Evolutionary conservation across 1,140 invertebrate species (phyloP).

Genomic region (Triops longicaudatus): DNA sequence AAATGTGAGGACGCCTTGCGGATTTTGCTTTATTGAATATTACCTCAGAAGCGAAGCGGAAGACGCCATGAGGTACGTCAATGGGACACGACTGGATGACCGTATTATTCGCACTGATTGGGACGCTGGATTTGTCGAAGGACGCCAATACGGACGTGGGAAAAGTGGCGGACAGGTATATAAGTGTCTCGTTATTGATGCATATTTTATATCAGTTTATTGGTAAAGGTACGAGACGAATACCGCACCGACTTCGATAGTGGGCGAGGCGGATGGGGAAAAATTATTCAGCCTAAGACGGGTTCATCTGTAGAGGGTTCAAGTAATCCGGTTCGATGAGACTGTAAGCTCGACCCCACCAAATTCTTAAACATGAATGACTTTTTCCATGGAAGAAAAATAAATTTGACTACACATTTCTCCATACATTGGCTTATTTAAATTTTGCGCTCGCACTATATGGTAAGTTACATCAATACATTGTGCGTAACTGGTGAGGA

Average conservation of each 20-base stretch:
- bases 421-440: too few species aligned
- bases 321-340: neutral
- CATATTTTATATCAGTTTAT: conserved; percentile 25
- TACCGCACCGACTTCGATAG: conserved; percentile 95
- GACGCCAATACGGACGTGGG: conserved; percentile 93
- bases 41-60: conserved; percentile 82
- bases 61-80: conserved; percentile 90
- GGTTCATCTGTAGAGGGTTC: conserved; percentile 16
- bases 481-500: too few species aligned
- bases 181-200: neutral
- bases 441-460: too few species aligned
- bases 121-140: conserved; percentile 98
- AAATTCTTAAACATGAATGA: neutral
- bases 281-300: conserved; percentile 73
- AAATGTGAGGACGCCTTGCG: conserved; percentile 97
- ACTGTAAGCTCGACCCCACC: neutral
- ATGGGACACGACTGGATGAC: conserved; percentile 94
- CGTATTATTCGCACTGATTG: conserved; percentile 95
- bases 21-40: conserved; percentile 99
- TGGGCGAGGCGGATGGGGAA: conserved; percentile 93
- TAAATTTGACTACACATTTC: neutral
- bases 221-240: conserved; percentile 83
- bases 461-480: neutral
- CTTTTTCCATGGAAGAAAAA: neutral
- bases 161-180: conserved; percentile 94